phyloP scores from a whole-genome alignment of 2,888 invertebrate genomes.

The Pocota personata region DNA sequence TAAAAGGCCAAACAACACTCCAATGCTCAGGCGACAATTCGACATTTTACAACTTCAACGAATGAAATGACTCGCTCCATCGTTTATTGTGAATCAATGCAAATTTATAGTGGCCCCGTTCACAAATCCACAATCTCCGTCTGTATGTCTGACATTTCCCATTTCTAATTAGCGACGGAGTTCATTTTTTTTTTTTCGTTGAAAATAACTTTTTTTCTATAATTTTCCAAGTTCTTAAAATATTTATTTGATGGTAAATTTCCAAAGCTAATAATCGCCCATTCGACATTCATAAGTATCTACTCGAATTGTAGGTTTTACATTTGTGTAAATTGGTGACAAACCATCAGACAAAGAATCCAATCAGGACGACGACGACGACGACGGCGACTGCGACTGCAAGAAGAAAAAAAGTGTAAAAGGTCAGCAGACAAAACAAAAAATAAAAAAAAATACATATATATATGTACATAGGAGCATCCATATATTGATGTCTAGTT shows the following conservation, averaged over 20 bases:
- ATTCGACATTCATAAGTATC: conserved; percentile 18
- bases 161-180: conserved; percentile 74
- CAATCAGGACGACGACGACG: conserved; percentile 37
- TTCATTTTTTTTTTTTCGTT: conserved; percentile 74
- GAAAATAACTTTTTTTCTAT: conserved; percentile 71
- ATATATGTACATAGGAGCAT: conserved; percentile 48
- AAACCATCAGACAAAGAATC: conserved; percentile 72
- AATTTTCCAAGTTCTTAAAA: conserved; percentile 67
- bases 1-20: too few species aligned
- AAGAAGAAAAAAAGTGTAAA: conserved; percentile 78
- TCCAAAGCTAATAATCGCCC: not conserved
- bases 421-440: conserved; percentile 79
- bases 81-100: conserved; percentile 33
- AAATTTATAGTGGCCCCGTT: conserved; percentile 49
- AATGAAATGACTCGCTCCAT: not conserved
- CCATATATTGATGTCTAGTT: conserved; percentile 64
- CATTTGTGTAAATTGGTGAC: conserved; percentile 66
- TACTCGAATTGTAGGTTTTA: conserved; percentile 60
- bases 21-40: too few species aligned
- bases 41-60: not conserved
- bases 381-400: conserved; percentile 63
- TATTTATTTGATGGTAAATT: conserved; percentile 73
- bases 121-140: conserved; percentile 34
- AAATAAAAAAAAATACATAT: conserved; percentile 65
- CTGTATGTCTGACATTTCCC: conserved; percentile 65